A percentile compares a stretch with the other conserved stretches of the same genome.
These are phyloP conservation scores for Toxostoma redivivum DNA, from an alignment of 2,113 vertebrate species.

Conservation along the genomic window DNA sequence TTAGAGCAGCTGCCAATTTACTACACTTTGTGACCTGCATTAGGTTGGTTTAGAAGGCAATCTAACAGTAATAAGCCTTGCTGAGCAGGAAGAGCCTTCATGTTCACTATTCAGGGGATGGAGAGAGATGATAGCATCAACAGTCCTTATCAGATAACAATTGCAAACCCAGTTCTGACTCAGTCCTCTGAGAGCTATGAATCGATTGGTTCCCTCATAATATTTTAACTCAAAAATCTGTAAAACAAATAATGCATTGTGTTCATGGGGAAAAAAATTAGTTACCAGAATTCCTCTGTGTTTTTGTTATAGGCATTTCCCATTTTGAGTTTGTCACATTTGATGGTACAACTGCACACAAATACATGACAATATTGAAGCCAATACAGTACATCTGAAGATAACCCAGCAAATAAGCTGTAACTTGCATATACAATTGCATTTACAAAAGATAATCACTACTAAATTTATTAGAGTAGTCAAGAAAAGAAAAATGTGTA, in stretches of 20 bases:
- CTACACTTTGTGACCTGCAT: slow-evolving; percentile 27
- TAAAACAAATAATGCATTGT: not conserved
- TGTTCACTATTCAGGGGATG: not conserved
- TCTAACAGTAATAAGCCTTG: slow-evolving; percentile 15
- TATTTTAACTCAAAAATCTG: not conserved
- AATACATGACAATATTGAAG: not conserved
- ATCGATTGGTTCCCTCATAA: not conserved
- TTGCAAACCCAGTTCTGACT: not conserved
- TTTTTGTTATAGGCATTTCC: not conserved
- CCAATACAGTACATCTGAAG: not conserved
- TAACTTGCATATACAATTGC: not conserved
- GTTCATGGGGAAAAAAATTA: not conserved
- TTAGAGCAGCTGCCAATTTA: slow-evolving; percentile 48
- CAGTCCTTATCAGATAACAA: not conserved
- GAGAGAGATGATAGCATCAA: not conserved
- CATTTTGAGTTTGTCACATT: not conserved
- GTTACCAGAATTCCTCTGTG: not conserved
- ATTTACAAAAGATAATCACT: not conserved
- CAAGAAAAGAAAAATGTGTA: not conserved
- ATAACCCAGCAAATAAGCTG: not conserved
- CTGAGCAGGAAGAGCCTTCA: not conserved
- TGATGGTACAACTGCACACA: not conserved
- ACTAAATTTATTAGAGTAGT: not conserved
- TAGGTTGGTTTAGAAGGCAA: slow-evolving; percentile 46
- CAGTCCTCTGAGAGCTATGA: not conserved